Base-by-base conservation (phyloP, 1,140 invertebrate genomes). In the Drosophila santomea region DNA sequence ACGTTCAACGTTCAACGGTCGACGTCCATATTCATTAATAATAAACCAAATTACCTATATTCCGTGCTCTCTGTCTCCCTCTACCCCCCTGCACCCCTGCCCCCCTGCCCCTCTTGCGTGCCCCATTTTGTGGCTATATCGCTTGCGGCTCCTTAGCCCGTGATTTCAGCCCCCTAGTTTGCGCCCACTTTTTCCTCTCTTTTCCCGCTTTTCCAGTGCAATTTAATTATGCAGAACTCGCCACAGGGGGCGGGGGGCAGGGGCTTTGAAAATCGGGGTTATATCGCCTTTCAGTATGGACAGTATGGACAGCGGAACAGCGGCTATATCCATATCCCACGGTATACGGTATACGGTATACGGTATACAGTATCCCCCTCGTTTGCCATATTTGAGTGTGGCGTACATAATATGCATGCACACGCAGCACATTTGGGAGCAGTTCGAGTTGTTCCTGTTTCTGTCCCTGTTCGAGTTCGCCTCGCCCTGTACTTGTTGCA, bases 371-470 rank as follows among this genome's bases (percentile, higher is more conserved):
- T 25, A 57, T 41, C 32, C 58, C 45, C 44, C 39, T 39, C 45
- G 54, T 36, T 17, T 0, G 25, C 17, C 14, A 15, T 43, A 43
- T 44, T 8, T 20, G 28, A 23, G 61, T 50, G 41, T 20, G 14
- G 23, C 45, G 59, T 74, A 52, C 64, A 69, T 74, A 80, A 78
- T 80, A 80, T 84, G 81, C 81, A 86, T 81, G 74, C 78, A 81
- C 82, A 81, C 82, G 74, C 82, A 85, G 82, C 64, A 75, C 82
- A 82, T 85, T 88, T 82, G 82, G 82, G 78, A 82, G 78, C 58
- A 75, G 74, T 81, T 85, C 58, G 64, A 74, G 63, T 48, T 57
- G 73, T 55, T 38, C 12, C 39, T 59, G 58, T 56, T 20, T 20
- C 20, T 57, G 73, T 55, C 35, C 12, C 39, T 59, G 58, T 56